A percentile compares a stretch with the other conserved stretches of the same genome.
phyloP scores from a whole-genome alignment of 2,888 invertebrate species.

The Diachrysia chrysitis region DNA sequence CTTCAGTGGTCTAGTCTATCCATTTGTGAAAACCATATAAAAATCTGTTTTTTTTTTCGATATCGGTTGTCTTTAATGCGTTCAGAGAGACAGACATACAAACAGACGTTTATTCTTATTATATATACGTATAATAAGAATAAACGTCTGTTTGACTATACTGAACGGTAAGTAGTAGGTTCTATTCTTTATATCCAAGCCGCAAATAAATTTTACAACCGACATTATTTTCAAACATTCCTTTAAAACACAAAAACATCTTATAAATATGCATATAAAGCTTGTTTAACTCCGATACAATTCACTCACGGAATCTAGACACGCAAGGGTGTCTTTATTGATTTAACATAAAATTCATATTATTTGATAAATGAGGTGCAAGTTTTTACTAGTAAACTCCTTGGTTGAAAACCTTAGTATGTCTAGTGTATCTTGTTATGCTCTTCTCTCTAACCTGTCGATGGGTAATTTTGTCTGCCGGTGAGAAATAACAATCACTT shows the following conservation, averaged over 20 bases:
- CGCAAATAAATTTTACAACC: not conserved
- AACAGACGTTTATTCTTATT: too few relatives aligned
- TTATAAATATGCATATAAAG: constrained; percentile 49
- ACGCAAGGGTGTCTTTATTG: constrained; percentile 50
- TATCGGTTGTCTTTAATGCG: too few relatives aligned
- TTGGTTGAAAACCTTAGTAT: not conserved
- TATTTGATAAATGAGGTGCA: not conserved
- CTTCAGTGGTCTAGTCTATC: too few relatives aligned
- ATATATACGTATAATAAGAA: too few relatives aligned
- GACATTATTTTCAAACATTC: constrained; percentile 7
- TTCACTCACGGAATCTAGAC: constrained; percentile 29
- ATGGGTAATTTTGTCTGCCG: too few relatives aligned
- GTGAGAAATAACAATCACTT: too few relatives aligned
- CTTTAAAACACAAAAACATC: constrained; percentile 37
- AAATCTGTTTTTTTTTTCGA: too few relatives aligned
- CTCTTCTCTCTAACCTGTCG: too few relatives aligned
- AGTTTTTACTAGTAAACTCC: constrained; percentile 2
- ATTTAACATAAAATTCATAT: constrained; percentile 33
- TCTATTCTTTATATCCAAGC: not conserved
- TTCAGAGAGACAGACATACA: too few relatives aligned
- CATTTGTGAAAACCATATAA: too few relatives aligned
- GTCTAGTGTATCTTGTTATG: not conserved
- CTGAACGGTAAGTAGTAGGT: not conserved
- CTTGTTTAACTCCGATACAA: constrained; percentile 25
- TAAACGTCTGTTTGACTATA: too few relatives aligned